These are phyloP conservation scores for Stomatorhinus ivindoensis DNA, from an alignment of 2,113 vertebrate species.

Conservation along the genomic window DNA sequence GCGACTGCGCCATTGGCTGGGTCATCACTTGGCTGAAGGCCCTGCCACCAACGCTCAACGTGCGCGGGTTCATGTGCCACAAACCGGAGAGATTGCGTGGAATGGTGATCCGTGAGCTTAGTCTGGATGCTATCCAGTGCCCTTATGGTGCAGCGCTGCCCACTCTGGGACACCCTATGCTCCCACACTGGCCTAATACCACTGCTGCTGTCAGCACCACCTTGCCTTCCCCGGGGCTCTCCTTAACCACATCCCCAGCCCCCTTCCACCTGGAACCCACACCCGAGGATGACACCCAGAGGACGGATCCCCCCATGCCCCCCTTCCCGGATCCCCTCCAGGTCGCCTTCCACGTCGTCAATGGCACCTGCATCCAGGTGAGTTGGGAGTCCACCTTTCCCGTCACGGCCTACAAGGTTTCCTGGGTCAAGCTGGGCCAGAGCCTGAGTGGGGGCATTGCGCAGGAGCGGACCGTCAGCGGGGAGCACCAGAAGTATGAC, in stretches of 20 bases:
- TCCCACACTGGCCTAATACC: constrained; percentile 42
- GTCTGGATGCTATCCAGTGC: constrained; percentile 83
- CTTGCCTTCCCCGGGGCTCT: not conserved
- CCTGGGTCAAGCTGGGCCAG: constrained; percentile 93
- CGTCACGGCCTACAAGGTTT: constrained; percentile 86
- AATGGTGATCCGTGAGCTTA: constrained; percentile 92
- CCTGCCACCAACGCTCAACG: constrained; percentile 77
- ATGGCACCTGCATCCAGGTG: constrained; percentile 81
- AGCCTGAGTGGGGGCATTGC: constrained; percentile 82
- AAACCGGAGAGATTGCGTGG: constrained; percentile 86
- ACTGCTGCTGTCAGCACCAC: constrained; percentile 29
- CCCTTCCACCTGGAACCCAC: constrained; percentile 56
- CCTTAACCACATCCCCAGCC: constrained; percentile 27
- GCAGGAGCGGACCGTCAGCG: constrained; percentile 80
- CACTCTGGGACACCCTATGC: constrained; percentile 48
- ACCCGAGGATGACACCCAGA: constrained; percentile 44
- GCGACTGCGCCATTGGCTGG: constrained; percentile 93
- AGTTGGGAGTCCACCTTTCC: constrained; percentile 85
- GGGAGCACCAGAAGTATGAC: constrained; percentile 73
- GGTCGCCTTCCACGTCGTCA: constrained; percentile 81
- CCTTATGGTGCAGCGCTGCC: constrained; percentile 59
- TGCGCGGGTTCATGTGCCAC: constrained; percentile 86
- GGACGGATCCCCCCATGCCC: constrained; percentile 9
- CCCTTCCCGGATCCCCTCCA: constrained; percentile 34
- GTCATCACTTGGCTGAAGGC: constrained; percentile 93